Base-by-base conservation (phyloP, 2,113 vertebrate species). In the Tachuris rubrigastra region DNA sequence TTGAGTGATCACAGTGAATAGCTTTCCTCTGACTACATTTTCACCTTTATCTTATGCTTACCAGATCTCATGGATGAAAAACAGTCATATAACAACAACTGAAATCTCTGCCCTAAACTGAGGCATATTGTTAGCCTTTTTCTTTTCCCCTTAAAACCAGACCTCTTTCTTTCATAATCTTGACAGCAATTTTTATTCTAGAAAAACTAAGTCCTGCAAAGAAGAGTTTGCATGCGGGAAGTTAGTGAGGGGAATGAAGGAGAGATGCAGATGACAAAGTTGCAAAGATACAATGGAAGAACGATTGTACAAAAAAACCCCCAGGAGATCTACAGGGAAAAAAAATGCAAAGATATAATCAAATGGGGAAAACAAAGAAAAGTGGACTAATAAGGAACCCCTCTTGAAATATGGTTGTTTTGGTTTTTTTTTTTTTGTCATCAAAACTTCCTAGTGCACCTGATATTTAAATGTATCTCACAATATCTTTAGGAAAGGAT, bases 321-420 rank as follows among this genome's bases (percentile, higher is more conserved):
- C 6, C 24, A 77, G 7, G 7, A 69, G 3, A 37, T 22, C 20
- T 10, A 11, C 15, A 76, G 23, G 23, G 33, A 60, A 83, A 90
- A 68, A 3, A 63, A 67, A 62, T 25, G 2, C 5, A 81, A 55
- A 66, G 7, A 10, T 41, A 74, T 78, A 41, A 52, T 49, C 6
- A 78, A 78, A 71, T 9, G 21, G 24, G 7, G 2, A 20, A 23
- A 35, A 2, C 69, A 73, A 39, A 25, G 3, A 73, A 41, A 35
- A 62, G 4, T 17, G 6, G 6, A 16, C 18, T 55, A 50, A 14
- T 20, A 25, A 90, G 10, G 2, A 58, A 25, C 2, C 0, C 1
- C 2, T 82, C 25, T 72, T 82, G 23, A 59, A 50, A 53, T 25
- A n/a, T 1, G 0, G n/a, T n/a, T n/a, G n/a, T n/a, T n/a, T n/a